Evolutionary conservation across 2,113 vertebrate species (phyloP).

Genomic region (Callaeas wilsoni): DNA sequence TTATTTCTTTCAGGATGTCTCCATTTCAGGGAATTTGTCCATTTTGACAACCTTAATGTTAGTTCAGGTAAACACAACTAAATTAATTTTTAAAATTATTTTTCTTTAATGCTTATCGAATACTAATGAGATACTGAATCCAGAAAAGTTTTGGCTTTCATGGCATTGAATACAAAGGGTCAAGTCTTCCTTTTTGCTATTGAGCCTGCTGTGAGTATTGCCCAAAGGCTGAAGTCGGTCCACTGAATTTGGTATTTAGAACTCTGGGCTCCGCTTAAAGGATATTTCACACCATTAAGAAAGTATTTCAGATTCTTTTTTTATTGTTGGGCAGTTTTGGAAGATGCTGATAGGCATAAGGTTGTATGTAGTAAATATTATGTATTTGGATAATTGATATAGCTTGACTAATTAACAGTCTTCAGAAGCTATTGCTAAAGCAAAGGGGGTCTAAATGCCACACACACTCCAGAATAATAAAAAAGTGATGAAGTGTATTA

Average conservation of each 20-base stretch:
- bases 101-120: not conserved
- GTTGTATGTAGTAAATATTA: constrained; percentile 19
- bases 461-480: not conserved
- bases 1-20: not conserved
- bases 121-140: not conserved
- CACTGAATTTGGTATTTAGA: not conserved
- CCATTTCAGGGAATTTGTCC: not conserved
- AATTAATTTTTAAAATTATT: not conserved
- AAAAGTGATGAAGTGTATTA: not conserved
- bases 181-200: not conserved
- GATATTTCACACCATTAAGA: not conserved
- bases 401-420: constrained; percentile 19
- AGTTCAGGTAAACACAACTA: not conserved
- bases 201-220: not conserved
- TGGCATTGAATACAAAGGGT: not conserved
- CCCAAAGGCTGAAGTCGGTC: not conserved
- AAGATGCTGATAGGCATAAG: constrained; percentile 3
- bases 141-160: not conserved
- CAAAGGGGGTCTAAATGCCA: constrained; percentile 28
- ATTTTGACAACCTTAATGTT: not conserved
- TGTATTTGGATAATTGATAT: constrained; percentile 48
- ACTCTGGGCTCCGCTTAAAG: not conserved
- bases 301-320: not conserved
- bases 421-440: constrained; percentile 45
- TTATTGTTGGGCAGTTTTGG: constrained; percentile 15